Evolutionary conservation across 1,140 invertebrate genomes (phyloP), one percentile per base, ranked within the genome.

Genomic region (Bombus soroeensis): DNA sequence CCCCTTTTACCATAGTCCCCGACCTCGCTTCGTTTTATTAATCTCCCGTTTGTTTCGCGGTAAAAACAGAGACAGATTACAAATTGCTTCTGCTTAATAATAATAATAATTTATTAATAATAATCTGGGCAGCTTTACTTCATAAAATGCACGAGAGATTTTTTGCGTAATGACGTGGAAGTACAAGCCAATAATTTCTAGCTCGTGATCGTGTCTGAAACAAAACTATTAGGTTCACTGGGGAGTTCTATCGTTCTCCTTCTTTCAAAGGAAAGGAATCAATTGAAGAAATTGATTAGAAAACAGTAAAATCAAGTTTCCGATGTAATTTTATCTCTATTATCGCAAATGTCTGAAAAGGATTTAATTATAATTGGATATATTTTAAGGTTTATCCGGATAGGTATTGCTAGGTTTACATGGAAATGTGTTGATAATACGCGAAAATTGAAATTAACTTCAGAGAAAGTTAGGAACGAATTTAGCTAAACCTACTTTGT

Each of bases 131-230:
- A 9, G 0, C 9, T 22, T 34, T 34, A 3, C 18, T 72, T 41
- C 12, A 18, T 47, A 32, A 53, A 80, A 32, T 15, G 47, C 47
- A 53, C 47, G 47, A 8, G 13, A 70, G 13, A 73, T 47, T 43
- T 62, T 81, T 47, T 73, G 47, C 80, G 25, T 73, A 81, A 81
- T 81, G 47, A 64, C 53, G 6, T 57, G 39, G 2, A 15, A 53
- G 0, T 53, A 53, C 47, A 15, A 39, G 1, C 1, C 6, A 28
- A 34, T 22, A 72, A 81, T 37, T 68, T 15, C 15, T 32, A 18
- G 2, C 66, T 37, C 66, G 66, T 37, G 18, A 68, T 62, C 59
- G 10, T n/a, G 28, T 13, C 59, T n/a, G 28, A n/a, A 62, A 62
- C 28, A 12, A 62, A 12, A 62, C 28, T 62, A 13, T 62, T 13